Evolutionary conservation across 2,888 invertebrate species (phyloP).

Genomic region (Frankliniella fusca): DNA sequence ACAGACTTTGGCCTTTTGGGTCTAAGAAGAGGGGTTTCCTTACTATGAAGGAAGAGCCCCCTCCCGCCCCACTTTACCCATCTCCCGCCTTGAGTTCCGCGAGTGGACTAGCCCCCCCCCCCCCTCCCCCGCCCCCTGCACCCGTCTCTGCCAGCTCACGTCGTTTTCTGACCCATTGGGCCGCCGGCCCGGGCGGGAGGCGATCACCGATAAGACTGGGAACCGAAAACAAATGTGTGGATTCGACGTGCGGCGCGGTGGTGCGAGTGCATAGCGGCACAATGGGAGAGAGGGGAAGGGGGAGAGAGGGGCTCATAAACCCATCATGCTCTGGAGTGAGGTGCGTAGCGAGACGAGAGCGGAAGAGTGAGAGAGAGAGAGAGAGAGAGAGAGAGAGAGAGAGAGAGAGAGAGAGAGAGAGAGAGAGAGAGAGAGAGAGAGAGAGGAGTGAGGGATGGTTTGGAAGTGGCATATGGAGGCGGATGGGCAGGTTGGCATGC

Average conservation of each 20-base stretch:
- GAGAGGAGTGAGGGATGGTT: not conserved
- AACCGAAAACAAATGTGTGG: constrained; percentile 22
- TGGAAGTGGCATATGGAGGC: no score
- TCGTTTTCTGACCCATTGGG: constrained; percentile 24
- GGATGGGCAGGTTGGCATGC: not conserved
- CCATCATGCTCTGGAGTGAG: not conserved
- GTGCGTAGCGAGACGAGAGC: not conserved
- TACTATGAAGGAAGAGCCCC: no score
- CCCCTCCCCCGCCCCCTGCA: not conserved
- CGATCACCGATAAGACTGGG: constrained; percentile 21
- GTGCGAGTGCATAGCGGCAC: not conserved
- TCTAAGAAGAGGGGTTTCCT: no score
- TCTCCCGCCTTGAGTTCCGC: not conserved
- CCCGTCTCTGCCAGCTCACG: not conserved
- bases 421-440: not conserved
- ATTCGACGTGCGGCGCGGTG: not conserved
- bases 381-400: not conserved
- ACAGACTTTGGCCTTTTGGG: no score
- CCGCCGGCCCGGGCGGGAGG: not conserved
- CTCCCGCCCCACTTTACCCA: not conserved
- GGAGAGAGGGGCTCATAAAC: not conserved
- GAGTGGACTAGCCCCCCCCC: not conserved
- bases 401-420: not conserved
- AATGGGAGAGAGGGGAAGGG: not conserved
- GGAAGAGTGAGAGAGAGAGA: not conserved